Percentiles rank a stretch among this genome's conserved stretches.
phyloP scores from a whole-genome alignment of 2,113 vertebrate species.

The Xenopus laevis region DNA sequence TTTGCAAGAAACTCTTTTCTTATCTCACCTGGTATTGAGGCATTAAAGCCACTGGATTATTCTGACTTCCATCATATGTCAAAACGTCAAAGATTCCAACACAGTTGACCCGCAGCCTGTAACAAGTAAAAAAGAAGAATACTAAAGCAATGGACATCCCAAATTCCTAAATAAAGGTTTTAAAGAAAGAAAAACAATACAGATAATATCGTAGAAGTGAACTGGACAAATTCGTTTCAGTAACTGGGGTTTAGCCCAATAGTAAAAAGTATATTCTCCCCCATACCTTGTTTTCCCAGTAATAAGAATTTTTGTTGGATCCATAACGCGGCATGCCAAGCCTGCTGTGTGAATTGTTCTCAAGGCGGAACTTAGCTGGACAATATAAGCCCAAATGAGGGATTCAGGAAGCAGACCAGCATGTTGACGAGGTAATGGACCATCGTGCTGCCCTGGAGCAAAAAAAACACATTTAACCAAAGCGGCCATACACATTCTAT shows the following conservation, averaged over 20 bases:
- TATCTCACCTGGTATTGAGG: constrained; percentile 93
- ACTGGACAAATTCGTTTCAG: no score
- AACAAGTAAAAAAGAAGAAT: no score
- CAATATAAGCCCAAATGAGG: constrained; percentile 97
- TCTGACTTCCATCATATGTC: constrained; percentile 98
- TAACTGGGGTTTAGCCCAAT: no score
- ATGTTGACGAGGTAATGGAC: constrained; percentile 90
- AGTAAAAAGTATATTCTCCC: no score
- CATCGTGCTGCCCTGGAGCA: constrained; percentile 85
- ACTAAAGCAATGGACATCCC: no score
- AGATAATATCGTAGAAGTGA: no score
- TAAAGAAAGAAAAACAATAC: no score
- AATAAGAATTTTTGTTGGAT: constrained; percentile 97
- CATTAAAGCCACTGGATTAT: constrained; percentile 95
- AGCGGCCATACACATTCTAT: no score
- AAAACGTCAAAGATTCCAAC: constrained; percentile 96
- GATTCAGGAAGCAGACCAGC: constrained; percentile 93
- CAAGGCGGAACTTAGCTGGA: constrained; percentile 92
- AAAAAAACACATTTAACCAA: constrained; percentile 1
- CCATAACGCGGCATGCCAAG: constrained; percentile 94
- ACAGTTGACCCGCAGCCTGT: constrained; percentile 95
- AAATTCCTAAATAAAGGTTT: no score
- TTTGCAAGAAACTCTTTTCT: background rate
- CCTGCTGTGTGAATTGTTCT: constrained; percentile 95
- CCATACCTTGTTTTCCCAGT: constrained; percentile 92